Base-by-base conservation (phyloP, 1,140 invertebrate species). In the Microplitis demolitor region DNA sequence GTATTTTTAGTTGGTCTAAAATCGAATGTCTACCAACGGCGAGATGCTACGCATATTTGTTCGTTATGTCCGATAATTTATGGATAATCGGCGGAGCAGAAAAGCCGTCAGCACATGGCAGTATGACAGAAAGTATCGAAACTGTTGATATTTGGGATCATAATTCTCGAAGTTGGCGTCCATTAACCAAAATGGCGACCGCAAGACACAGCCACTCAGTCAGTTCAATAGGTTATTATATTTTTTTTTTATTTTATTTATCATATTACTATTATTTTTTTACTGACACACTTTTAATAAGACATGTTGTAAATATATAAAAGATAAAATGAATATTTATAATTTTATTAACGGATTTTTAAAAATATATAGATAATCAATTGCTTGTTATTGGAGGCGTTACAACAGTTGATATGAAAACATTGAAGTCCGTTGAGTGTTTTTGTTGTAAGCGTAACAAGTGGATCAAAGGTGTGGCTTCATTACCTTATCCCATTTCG, bases 301-400 rank as follows among this genome's bases (percentile, higher is more conserved):
- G 4, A 9, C 4, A 9, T 45, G 39, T 9, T 45, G 39, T 11
- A 9, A 45, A 9, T 8, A 6, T 2, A 45, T 45, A 53, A 13
- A 53, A 66, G 33, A 66, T 51, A 66, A 33, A n/a, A 35, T 54
- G n/a, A 34, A 13, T 54, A 2, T 14, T 45, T 45, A 3, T 45
- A 45, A 11, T 45, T 24, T 11, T 9, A 11, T 45, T 45, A 11
- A 45, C 39, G 11, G 6, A 45, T 45, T 34, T 58, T 13, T 66
- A 16, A 51, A n/a, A 11, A 51, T n/a, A 68, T 73, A 54, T 24
- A 85, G 84, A 79, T 24, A 74, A 83, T 45, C 90, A 90, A 74
- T 85, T 91, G 70, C 82, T 91, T 50, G 89, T 91, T 34, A 89
- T 91, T 69, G 90, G 90, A 50, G 90, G 90, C 6, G 87, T 91